phyloP scores from a whole-genome alignment of 2,888 invertebrate species.

The Allolobophora icterica region DNA sequence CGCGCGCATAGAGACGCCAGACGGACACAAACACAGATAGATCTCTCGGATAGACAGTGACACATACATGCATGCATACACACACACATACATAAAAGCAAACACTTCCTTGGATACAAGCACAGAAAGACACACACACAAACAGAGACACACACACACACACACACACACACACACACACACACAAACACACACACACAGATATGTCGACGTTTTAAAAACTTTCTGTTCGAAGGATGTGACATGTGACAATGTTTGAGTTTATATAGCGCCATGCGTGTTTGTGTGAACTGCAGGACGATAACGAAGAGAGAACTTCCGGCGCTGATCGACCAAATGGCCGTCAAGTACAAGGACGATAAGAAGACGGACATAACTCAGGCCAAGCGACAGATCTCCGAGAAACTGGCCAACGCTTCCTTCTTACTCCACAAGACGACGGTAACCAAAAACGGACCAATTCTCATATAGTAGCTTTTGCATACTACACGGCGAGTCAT shows the following conservation, averaged over 20 bases:
- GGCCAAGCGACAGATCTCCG: not conserved
- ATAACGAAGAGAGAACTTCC: not conserved
- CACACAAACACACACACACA: no score
- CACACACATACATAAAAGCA: not conserved
- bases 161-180: no score
- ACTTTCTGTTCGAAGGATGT: no score
- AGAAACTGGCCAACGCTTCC: constrained; percentile 24
- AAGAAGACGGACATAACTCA: not conserved
- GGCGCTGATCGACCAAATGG: not conserved
- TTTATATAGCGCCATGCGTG: not conserved
- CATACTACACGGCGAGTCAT: no score
- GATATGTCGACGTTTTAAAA: not conserved
- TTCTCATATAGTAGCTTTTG: not conserved
- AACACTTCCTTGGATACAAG: not conserved
- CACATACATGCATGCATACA: not conserved
- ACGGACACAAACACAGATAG: no score
- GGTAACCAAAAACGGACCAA: not conserved
- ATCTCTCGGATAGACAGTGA: no score
- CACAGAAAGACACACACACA: not conserved
- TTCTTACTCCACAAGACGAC: constrained; percentile 2
- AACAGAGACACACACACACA: not conserved
- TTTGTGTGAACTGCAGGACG: not conserved
- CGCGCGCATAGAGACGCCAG: no score
- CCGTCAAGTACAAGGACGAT: not conserved
- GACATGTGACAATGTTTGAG: not conserved